A percentile compares a stretch with the other conserved stretches of the same genome.
phyloP scores from a whole-genome alignment of 2,113 vertebrate species.

The Theristicus caerulescens region DNA sequence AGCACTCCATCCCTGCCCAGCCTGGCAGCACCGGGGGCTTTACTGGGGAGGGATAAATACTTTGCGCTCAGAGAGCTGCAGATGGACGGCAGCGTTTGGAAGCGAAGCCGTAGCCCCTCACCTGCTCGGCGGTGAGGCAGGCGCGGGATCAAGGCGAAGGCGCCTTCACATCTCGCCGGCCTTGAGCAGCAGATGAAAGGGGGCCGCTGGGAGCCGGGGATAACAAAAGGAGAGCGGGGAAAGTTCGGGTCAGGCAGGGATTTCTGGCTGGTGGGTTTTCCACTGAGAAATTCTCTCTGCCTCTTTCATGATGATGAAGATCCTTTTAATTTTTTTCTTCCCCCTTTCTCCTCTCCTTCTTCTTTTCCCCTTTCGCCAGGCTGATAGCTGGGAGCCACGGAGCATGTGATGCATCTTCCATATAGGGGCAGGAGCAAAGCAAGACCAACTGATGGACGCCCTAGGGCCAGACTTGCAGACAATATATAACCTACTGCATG shows the following conservation, averaged over 20 bases:
- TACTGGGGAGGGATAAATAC: neutral
- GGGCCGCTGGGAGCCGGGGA: slow-evolving; percentile 24
- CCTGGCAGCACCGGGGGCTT: neutral
- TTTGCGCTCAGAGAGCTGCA: neutral
- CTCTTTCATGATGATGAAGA: slow-evolving; percentile 58
- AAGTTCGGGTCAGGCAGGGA: slow-evolving; percentile 66
- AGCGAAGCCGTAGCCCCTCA: neutral
- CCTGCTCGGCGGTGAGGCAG: neutral
- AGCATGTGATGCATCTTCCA: slow-evolving; percentile 74
- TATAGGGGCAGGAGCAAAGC: slow-evolving; percentile 72
- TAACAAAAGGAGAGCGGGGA: slow-evolving; percentile 1
- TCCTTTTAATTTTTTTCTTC: neutral
- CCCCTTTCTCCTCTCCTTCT: slow-evolving; percentile 1
- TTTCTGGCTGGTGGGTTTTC: slow-evolving; percentile 43
- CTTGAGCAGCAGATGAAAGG: slow-evolving; percentile 59
- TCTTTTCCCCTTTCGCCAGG: slow-evolving; percentile 37
- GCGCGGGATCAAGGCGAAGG: slow-evolving; percentile 35
- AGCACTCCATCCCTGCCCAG: neutral
- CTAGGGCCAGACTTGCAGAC: slow-evolving; percentile 75
- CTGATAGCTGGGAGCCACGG: slow-evolving; percentile 61
- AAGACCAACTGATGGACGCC: slow-evolving; percentile 72
- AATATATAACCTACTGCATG: slow-evolving; percentile 72
- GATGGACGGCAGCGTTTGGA: fast-evolving
- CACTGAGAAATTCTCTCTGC: slow-evolving; percentile 51
- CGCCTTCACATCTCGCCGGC: slow-evolving; percentile 19